Conservation (phyloP, 2,113 vertebrate genomes). For the Taxidea taxus region DNA sequence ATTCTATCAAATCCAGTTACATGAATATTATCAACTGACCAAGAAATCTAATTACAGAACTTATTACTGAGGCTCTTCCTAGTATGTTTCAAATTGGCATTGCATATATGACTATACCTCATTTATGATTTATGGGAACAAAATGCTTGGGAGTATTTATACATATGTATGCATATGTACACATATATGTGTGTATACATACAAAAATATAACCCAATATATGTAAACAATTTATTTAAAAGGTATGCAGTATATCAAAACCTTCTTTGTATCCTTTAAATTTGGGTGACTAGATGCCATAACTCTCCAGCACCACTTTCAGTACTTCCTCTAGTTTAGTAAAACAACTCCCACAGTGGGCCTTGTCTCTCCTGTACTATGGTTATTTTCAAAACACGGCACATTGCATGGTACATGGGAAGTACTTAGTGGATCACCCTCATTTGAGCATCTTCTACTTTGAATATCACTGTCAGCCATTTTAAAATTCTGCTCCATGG, state of each 20-base stretch:
- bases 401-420: not conserved
- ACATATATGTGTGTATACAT: not conserved
- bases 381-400: not conserved
- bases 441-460: not conserved
- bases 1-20: constrained; percentile 49
- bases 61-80: not conserved
- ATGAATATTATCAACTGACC: constrained; percentile 35
- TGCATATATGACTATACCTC: not conserved
- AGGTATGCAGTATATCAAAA: not conserved
- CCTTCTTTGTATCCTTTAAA: not conserved
- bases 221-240: not conserved
- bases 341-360: not conserved
- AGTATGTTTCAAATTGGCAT: constrained; percentile 20
- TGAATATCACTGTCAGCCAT: not conserved
- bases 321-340: not conserved
- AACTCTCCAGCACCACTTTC: not conserved
- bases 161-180: not conserved
- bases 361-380: not conserved
- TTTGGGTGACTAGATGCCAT: not conserved
- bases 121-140: not conserved
- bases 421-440: not conserved
- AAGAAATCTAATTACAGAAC: constrained; percentile 27
- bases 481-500: not conserved
- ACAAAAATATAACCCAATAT: not conserved
- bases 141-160: not conserved